These are phyloP conservation scores for Eudemis profundana DNA, from an alignment of 2,888 invertebrate genomes.

Conservation along the genomic window DNA sequence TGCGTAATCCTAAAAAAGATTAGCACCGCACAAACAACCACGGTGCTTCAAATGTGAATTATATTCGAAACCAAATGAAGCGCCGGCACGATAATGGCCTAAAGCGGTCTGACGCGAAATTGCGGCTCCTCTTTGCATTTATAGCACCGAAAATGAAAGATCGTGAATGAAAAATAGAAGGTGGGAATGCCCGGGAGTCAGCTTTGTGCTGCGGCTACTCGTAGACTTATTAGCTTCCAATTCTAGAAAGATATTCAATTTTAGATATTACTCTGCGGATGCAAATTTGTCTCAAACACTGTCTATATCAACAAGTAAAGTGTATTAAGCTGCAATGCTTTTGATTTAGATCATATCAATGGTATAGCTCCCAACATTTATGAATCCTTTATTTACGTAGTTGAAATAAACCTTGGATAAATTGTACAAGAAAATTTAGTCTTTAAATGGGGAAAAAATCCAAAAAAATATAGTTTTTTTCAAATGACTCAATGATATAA, in stretches of 20 bases:
- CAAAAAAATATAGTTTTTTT: too few relatives aligned
- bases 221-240: constrained; percentile 9
- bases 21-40: constrained; percentile 37
- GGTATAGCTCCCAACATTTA: too few relatives aligned
- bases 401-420: too few relatives aligned
- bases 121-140: constrained; percentile 72
- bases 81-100: constrained; percentile 57
- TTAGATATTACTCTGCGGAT: background rate
- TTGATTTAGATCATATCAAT: too few relatives aligned
- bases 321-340: too few relatives aligned
- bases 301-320: too few relatives aligned
- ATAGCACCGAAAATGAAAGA: constrained; percentile 72
- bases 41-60: constrained; percentile 50
- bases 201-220: constrained; percentile 33
- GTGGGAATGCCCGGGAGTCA: constrained; percentile 46
- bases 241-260: background rate
- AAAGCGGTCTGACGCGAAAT: constrained; percentile 60
- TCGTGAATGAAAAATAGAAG: constrained; percentile 62
- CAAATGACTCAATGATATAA: too few relatives aligned
- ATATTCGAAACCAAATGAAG: constrained; percentile 61
- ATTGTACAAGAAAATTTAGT: too few relatives aligned
- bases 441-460: too few relatives aligned
- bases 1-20: constrained; percentile 29
- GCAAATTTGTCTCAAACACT: too few relatives aligned
- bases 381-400: too few relatives aligned